Base-by-base conservation (phyloP, 2,888 invertebrate species). In the Scaeva pyrastri region DNA sequence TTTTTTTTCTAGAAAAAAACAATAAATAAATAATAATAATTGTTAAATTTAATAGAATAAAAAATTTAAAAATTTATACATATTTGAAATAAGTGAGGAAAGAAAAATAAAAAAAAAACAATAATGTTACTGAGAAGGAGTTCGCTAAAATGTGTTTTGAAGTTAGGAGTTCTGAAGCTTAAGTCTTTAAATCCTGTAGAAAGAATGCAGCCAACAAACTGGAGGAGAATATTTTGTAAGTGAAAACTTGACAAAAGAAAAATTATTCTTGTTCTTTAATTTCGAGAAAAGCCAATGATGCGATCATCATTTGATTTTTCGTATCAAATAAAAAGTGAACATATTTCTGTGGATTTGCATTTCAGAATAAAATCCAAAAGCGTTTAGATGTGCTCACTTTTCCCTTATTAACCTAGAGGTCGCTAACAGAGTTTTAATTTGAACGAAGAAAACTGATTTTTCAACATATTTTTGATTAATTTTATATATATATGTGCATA, bases 31-130 rank as follows among this genome's bases (percentile, higher is more conserved):
- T 7, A 7, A 5, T 50, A 72, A 72, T 76, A 76, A 85, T 73
- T 85, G 76, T 76, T 85, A 76, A 81, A n/a, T 81, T 85, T 85
- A 55, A 77, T 56, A 48, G 19, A 31, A n/a, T 23, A 14, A 73
- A 81, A 85, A 85, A 77, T 81, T 85, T 76, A 77, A 85, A 76
- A 43, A 81, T 76, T 85, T 85, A 74, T 70, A 41, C 1, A 14
- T 21, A 11, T 39, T 12, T 26, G 12, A 16, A 26, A 50, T 21
- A 11, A 21, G 68, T 50, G 60, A 21, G 21, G 14, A 21, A 14
- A 45, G 23, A 55, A 11, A 48, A 39, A 50, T 73, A 60, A 26
- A 55, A 56, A 14, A 68, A 12, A 43, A 7, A 26, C 14, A 66
- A 83, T 52, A 50, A 85, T 85, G 85, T 43, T 85, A 21, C 50